Base-by-base conservation (phyloP, 2,797 vertebrate species). In the Channa striata region DNA sequence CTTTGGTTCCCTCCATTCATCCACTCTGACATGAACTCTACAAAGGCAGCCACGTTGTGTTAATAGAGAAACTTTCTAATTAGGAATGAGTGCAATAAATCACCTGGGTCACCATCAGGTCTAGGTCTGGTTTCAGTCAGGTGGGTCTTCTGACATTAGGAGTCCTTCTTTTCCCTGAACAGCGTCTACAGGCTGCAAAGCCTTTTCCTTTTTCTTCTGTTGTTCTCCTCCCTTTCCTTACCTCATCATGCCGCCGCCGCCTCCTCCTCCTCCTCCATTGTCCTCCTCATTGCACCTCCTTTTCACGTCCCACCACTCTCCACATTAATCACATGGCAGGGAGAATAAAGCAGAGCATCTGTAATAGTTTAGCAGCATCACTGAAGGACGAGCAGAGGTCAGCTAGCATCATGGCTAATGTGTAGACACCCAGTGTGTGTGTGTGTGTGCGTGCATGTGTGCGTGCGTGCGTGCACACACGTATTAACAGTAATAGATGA, bases 261-360 rank as follows among this genome's bases (percentile, higher is more conserved):
- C 10, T n/a, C 54, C 46, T 74, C 57, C 57, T 52, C 47, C 17
- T 43, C 46, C 59, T 71, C 36, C 23, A 1, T 59, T 14, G 19
- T 43, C 49, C 64, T 68, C 82, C 87, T 91, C 89, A 88, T 93
- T 91, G 89, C 66, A 39, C 82, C 89, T 87, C 87, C 91, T 82
- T 84, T 80, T 94, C 92, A 92, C 91, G 89, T 92, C 85, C 80
- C 88, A 69, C 81, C 83, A 21, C 80, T 84, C 82, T 83, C 82
- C 85, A 91, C 93, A 94, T 94, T 93, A 93, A 94, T 95, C 93
- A 93, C 89, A 88, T 86, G 89, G 82, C 91, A 83, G 88, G 76
- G 70, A 82, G 89, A 93, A 92, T 92, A 93, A 93, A 93, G 91
- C 86, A 59, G 84, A 92, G 90, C 93, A 92, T 93, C 92, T 86